Percentiles rank a stretch among this genome's conserved stretches.
Conservation (phyloP, 2,113 vertebrate species). For the Nanorana parkeri region DNA sequence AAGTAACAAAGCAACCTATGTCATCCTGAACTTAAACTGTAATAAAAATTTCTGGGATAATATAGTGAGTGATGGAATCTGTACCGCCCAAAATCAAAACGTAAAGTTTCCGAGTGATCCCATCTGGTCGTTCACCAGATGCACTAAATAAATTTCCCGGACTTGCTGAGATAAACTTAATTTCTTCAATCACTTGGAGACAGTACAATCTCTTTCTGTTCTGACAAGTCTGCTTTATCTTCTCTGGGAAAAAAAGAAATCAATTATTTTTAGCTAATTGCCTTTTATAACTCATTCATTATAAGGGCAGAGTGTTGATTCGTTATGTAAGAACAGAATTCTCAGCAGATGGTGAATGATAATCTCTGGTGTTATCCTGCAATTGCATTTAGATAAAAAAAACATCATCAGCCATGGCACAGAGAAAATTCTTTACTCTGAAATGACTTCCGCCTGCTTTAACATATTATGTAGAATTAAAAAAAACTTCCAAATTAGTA, state of each 20-base stretch:
- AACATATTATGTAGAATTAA: not conserved
- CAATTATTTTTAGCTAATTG: constrained; percentile 49
- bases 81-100: constrained; percentile 15
- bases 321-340: constrained; percentile 27
- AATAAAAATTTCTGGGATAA: not conserved
- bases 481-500: too few species aligned
- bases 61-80: not conserved
- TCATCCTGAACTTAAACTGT: not conserved
- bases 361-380: constrained; percentile 10
- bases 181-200: constrained; percentile 51
- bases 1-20: not conserved
- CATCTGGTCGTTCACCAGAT: constrained; percentile 38
- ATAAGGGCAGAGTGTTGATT: constrained; percentile 30
- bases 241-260: constrained; percentile 24
- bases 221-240: constrained; percentile 19
- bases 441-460: not conserved
- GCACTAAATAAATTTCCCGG: constrained; percentile 40
- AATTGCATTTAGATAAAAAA: constrained; percentile 1
- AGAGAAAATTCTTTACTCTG: not conserved
- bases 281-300: constrained; percentile 51
- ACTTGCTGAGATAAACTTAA: constrained; percentile 52
- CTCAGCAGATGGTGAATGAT: constrained; percentile 38
- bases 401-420: not conserved
- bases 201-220: constrained; percentile 28
- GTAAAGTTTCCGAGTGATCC: constrained; percentile 4